Evolutionary conservation across 23 tunicate genomes (phyloP).

Genomic region (Ascidia mentula): DNA sequence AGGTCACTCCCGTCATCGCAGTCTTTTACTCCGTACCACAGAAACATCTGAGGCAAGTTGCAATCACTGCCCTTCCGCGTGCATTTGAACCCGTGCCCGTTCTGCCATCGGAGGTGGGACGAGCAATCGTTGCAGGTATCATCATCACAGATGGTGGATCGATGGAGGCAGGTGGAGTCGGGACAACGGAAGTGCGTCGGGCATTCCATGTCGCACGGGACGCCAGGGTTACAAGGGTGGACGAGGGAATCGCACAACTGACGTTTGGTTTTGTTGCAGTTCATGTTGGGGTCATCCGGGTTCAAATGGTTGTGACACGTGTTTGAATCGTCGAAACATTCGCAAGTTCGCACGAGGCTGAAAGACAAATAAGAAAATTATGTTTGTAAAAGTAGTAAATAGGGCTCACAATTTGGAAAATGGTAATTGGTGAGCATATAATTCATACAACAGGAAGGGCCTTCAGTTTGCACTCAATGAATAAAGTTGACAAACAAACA

Average conservation of each 20-base stretch:
- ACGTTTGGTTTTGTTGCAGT: background rate
- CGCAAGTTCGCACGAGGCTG: background rate
- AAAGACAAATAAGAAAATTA: no score
- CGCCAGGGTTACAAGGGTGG: background rate
- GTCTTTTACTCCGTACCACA: background rate
- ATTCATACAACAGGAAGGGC: no score
- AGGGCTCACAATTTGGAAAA: no score
- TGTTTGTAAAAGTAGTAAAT: no score
- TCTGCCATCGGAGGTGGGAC: background rate
- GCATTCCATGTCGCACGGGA: background rate
- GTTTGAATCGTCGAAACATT: background rate
- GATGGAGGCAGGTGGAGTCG: background rate
- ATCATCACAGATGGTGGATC: background rate
- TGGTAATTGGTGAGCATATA: no score
- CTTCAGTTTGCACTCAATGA: no score
- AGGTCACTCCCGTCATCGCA: slow-evolving; percentile 7
- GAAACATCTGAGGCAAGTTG: background rate
- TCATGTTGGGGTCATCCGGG: background rate
- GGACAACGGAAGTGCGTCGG: slow-evolving; percentile 3
- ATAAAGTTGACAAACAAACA: no score
- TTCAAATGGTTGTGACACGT: background rate
- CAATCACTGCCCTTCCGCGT: background rate
- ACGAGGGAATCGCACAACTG: background rate
- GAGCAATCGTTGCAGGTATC: background rate
- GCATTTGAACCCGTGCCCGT: slow-evolving; percentile 9